These are phyloP conservation scores for Eutolmus rufibarbis DNA, from an alignment of 2,888 invertebrate genomes.

Conservation along the genomic window DNA sequence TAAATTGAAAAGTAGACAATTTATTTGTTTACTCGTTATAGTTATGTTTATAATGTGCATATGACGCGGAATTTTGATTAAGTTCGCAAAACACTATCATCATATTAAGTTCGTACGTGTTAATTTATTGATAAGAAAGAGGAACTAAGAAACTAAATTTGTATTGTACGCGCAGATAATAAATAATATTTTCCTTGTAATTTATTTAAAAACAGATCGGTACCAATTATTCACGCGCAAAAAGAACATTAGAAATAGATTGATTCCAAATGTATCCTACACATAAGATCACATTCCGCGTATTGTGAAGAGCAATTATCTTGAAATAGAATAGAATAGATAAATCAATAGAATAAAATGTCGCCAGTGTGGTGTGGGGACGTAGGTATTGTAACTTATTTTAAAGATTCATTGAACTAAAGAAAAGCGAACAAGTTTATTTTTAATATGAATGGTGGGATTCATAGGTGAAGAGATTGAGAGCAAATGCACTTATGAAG, in stretches of 20 bases:
- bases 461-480: neutral
- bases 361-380: neutral
- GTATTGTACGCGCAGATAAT: neutral
- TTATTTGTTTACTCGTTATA: neutral
- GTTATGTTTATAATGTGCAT: neutral
- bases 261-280: neutral
- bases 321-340: neutral
- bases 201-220: neutral
- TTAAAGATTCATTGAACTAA: neutral
- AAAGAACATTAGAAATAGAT: neutral
- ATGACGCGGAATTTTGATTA: neutral
- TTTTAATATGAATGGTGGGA: neutral
- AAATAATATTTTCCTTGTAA: neutral
- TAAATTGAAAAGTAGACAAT: neutral
- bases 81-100: neutral
- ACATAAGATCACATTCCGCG: neutral
- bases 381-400: neutral
- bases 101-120: neutral
- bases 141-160: neutral
- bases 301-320: neutral
- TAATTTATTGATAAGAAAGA: neutral
- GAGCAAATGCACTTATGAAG: neutral
- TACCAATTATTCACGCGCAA: neutral
- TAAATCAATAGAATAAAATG: neutral
- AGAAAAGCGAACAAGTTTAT: neutral